These are phyloP conservation scores for Drosophila auraria DNA, from an alignment of 1,140 invertebrate species.

Conservation along the genomic window DNA sequence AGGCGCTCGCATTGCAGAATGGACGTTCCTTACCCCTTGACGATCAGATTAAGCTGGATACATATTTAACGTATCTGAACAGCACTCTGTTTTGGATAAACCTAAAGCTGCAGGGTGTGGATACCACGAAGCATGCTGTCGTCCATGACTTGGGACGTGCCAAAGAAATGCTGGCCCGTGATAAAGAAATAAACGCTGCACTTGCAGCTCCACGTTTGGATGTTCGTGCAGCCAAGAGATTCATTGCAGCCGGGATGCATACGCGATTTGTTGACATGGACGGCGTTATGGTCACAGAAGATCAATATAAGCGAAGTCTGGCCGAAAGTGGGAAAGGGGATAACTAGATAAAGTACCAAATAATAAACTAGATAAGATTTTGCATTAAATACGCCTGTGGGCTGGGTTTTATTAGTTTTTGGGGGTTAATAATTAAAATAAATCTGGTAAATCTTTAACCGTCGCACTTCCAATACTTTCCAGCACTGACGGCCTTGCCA, in stretches of 20 bases:
- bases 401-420: not conserved
- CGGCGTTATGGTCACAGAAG: constrained; percentile 53
- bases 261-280: constrained; percentile 58
- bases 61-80: constrained; percentile 47
- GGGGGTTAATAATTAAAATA: not conserved
- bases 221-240: constrained; percentile 52
- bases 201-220: constrained; percentile 49
- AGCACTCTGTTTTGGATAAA: constrained; percentile 67
- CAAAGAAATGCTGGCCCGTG: constrained; percentile 58
- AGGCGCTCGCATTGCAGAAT: constrained; percentile 7
- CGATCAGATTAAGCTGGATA: constrained; percentile 64
- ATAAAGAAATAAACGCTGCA: constrained; percentile 48
- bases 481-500: constrained; percentile 12
- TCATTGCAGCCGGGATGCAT: constrained; percentile 57
- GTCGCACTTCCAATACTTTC: not conserved
- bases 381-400: not conserved
- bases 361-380: constrained; percentile 14
- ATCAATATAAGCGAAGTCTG: constrained; percentile 42
- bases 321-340: constrained; percentile 1
- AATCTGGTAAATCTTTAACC: not conserved
- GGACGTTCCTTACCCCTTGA: constrained; percentile 9
- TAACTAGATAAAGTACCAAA: not conserved
- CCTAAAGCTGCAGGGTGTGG: constrained; percentile 52
- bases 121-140: constrained; percentile 54
- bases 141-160: constrained; percentile 55